Conservation (phyloP, 2,888 invertebrate genomes). For the Diadegma fenestrale region DNA sequence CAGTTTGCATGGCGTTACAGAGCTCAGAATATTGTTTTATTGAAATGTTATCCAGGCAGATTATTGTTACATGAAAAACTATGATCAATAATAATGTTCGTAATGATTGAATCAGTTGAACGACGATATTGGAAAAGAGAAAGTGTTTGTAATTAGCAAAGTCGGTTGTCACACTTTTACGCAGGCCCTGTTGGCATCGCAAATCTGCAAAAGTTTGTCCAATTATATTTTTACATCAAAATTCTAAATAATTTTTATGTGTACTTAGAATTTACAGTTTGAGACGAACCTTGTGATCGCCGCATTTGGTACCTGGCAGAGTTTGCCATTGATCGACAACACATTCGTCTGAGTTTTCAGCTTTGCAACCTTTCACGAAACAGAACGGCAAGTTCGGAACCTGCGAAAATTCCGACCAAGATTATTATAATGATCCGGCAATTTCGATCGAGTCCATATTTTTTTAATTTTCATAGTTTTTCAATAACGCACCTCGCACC, state of each 20-base stretch:
- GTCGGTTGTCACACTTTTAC: background rate
- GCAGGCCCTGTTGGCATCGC: background rate
- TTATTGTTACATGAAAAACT: background rate
- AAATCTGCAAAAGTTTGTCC: background rate
- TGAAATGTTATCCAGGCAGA: background rate
- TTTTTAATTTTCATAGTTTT: too few relatives aligned
- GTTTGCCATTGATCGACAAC: background rate
- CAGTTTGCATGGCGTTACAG: background rate
- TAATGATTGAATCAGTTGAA: background rate
- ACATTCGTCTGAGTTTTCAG: background rate
- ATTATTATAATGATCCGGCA: background rate
- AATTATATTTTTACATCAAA: background rate
- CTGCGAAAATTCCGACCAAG: background rate
- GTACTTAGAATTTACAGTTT: background rate
- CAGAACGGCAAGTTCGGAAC: background rate
- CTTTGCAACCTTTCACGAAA: slow-evolving; percentile 4
- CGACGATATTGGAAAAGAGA: background rate
- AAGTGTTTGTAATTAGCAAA: background rate
- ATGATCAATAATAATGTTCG: background rate
- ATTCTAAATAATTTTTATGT: background rate
- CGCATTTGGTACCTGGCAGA: background rate
- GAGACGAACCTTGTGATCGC: background rate
- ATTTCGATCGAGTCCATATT: background rate
- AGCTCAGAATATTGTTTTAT: slow-evolving; percentile 11
- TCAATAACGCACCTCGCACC: background rate